These are phyloP conservation scores for Sceloporus tristichus DNA, from an alignment of 2,113 vertebrate species.

Conservation along the genomic window DNA sequence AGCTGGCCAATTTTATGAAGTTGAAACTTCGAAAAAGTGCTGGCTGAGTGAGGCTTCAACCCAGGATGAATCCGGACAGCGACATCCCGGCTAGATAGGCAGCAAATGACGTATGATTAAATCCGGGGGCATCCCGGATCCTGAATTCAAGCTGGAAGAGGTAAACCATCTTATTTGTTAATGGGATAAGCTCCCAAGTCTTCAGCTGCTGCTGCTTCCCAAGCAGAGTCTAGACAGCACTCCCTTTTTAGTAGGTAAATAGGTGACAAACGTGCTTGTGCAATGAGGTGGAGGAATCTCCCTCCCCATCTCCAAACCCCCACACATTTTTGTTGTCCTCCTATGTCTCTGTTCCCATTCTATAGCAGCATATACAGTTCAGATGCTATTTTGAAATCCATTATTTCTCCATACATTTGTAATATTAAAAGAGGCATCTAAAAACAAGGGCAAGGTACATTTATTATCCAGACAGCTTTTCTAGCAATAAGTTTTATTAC, in stretches of 20 bases:
- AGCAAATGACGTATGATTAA: too few relatives aligned
- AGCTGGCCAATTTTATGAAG: too few relatives aligned
- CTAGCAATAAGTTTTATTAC: neutral
- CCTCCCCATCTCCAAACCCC: neutral
- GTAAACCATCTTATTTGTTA: too few relatives aligned
- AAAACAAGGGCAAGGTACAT: neutral
- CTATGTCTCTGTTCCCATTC: neutral
- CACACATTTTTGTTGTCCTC: neutral
- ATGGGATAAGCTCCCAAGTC: too few relatives aligned
- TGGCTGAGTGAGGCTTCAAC: too few relatives aligned
- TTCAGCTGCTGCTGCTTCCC: neutral
- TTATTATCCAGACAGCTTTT: neutral
- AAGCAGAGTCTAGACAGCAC: neutral
- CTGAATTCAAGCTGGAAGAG: too few relatives aligned
- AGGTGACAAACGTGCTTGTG: neutral
- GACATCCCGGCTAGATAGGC: too few relatives aligned
- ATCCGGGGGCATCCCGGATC: too few relatives aligned
- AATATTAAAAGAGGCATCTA: neutral
- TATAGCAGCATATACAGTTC: too few relatives aligned
- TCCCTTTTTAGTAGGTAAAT: too few relatives aligned
- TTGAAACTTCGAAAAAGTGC: too few relatives aligned
- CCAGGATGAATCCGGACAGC: too few relatives aligned
- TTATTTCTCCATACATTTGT: neutral
- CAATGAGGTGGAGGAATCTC: neutral
- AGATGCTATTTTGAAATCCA: neutral